phyloP scores from a whole-genome alignment of 2,113 vertebrate species.

The Vulpes vulpes region DNA sequence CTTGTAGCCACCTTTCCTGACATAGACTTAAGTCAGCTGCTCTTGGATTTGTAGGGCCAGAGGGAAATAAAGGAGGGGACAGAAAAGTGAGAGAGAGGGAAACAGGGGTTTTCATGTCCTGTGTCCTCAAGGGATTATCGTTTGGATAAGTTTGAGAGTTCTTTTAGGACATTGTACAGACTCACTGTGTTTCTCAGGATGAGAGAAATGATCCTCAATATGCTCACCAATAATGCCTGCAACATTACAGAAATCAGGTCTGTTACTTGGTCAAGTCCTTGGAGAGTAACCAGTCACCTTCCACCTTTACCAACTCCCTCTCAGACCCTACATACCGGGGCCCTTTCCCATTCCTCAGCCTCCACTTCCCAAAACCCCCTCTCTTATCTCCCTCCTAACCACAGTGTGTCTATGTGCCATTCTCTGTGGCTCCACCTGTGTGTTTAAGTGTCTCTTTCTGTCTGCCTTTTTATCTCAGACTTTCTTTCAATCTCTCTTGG shows the following conservation, averaged over 20 bases:
- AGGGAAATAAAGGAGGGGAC: conserved; percentile 50
- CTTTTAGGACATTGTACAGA: neutral
- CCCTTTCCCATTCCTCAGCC: neutral
- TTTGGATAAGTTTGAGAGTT: neutral
- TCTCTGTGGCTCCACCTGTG: neutral
- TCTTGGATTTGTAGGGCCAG: conserved; percentile 32
- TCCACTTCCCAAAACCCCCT: neutral
- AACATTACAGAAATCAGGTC: neutral
- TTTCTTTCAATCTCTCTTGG: neutral
- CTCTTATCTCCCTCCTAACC: neutral
- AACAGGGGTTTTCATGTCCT: neutral
- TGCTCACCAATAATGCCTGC: neutral
- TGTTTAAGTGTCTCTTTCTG: neutral
- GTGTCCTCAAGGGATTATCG: neutral
- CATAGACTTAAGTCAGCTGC: conserved; percentile 24
- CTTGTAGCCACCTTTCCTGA: conserved; percentile 20
- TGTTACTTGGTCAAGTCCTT: neutral
- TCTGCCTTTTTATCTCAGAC: neutral
- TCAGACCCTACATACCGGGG: neutral
- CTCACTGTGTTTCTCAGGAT: neutral
- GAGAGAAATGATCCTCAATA: neutral
- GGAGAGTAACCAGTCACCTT: neutral
- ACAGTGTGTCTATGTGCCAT: no score
- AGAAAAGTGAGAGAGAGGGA: conserved; percentile 62
- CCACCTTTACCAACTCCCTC: neutral